Base-by-base conservation (phyloP, 2,113 vertebrate species). In the Laticauda laticaudata region DNA sequence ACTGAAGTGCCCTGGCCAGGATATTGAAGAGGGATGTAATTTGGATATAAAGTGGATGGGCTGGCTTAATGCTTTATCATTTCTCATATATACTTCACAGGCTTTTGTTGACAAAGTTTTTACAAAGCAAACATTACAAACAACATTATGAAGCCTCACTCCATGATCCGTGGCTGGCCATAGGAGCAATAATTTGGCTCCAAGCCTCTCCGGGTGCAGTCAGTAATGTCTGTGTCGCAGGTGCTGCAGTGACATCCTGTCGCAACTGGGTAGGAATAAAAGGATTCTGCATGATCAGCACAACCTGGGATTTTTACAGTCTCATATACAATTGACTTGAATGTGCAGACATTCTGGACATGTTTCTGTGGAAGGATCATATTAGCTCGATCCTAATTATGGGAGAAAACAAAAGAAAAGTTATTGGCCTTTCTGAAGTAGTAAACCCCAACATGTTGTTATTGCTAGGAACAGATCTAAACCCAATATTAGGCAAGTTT, bases 191-290 rank as follows among this genome's bases (percentile, higher is more conserved):
- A 98, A 92, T 95, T 94, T 9, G 97, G 96, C n/a, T 98, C 96
- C 64, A 97, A 95, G 5, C 97, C 97, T 88, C 97, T 94, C 18
- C 96, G 96, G 0, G 97, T 98, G 45, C 99, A 99, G 96, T 99
- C 97, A 0, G 98, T 98, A 95, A 81, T 97, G 54, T 97, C 96
- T 0, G 96, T 96, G 85, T 98, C 96, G 20, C 99, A 99, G 2
- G 56, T 90, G 57, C 93, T 96, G 85, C 99, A 99, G 18, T 97
- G 94, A 87, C 99, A 99, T 86, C 95, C 97, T 4, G 96, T 98
- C 91, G 99, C 99, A 94, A 99, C 98, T 0, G 98, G 99, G 86
- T 99, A 99, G 0, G 97, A 97, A 89, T 99, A 97, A 64, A 96
- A 93, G 0, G 98, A 97, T 57, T 98, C 97, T 0, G 97, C 96